Evolutionary conservation across 2,797 vertebrate genomes (phyloP).

Genomic region (Neosalanx taihuensis): DNA sequence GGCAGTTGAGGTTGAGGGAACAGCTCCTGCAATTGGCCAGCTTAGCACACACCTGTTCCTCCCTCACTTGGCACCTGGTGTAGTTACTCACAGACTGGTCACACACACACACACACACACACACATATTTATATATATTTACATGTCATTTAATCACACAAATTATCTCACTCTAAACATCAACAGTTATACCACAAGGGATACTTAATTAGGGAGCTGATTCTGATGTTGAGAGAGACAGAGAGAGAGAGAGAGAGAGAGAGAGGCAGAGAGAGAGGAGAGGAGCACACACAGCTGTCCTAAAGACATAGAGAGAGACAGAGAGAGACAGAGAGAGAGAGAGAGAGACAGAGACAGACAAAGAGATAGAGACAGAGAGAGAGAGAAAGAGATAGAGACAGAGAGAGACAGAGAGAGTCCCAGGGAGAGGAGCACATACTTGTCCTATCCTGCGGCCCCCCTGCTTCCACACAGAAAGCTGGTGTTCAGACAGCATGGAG

Average conservation of each 20-base stretch:
- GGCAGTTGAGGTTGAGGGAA: conserved; percentile 89
- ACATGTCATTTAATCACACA: neutral
- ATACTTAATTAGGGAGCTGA: neutral
- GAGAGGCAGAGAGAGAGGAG: neutral
- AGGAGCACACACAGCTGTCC: neutral
- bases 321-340: neutral
- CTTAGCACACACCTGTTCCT: conserved; percentile 95
- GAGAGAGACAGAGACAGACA: neutral
- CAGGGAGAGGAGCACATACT: conserved; percentile 52
- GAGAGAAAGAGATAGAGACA: neutral
- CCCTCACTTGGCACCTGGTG: conserved; percentile 88
- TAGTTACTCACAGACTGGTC: conserved; percentile 90
- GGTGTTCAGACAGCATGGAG: conserved; percentile 70
- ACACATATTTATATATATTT: neutral
- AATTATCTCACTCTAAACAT: neutral
- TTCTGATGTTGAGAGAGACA: neutral
- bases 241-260: neutral
- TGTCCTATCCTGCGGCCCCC: conserved; percentile 58
- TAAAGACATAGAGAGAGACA: neutral
- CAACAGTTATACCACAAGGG: neutral
- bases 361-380: neutral
- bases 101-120: conserved; percentile 3
- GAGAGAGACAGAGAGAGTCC: conserved; percentile 33
- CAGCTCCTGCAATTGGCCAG: conserved; percentile 92
- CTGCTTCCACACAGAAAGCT: conserved; percentile 71